phyloP scores from a whole-genome alignment of 1,140 invertebrate species.

The Drosophila azteca region DNA sequence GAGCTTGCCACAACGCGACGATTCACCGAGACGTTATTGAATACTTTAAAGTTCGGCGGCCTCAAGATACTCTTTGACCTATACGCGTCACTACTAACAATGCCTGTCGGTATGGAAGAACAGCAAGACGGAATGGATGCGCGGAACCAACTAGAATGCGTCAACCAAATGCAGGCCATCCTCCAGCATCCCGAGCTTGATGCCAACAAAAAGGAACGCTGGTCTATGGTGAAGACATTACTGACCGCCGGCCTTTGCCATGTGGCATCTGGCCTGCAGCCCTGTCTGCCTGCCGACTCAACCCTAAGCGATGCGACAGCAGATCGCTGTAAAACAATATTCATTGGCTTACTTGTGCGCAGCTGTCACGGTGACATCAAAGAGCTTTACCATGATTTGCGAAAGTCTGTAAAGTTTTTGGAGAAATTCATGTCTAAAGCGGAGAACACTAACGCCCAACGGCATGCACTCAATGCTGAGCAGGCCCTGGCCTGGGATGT shows the following conservation, averaged over 20 bases:
- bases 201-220: conserved; percentile 11
- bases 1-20: conserved; percentile 23
- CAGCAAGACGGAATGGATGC: neutral
- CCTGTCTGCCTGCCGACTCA: too few species aligned
- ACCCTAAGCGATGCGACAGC: too few species aligned
- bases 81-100: conserved; percentile 17
- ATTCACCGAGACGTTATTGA: neutral
- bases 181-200: conserved; percentile 20
- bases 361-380: too few species aligned
- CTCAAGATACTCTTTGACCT: conserved; percentile 24
- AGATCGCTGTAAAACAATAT: too few species aligned
- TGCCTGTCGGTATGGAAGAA: conserved; percentile 13
- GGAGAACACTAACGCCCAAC: neutral
- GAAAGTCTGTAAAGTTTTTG: too few species aligned
- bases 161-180: conserved; percentile 50
- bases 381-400: too few species aligned
- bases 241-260: conserved; percentile 26
- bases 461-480: conserved; percentile 10
- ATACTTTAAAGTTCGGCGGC: neutral
- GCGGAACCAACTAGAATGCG: conserved; percentile 10
- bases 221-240: conserved; percentile 4
- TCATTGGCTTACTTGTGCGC: too few species aligned
- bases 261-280: conserved; percentile 12
- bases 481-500: conserved; percentile 25
- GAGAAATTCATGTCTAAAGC: conserved; percentile 19